Conservation (phyloP, 2,888 invertebrate species). For the Yponomeuta evonymella region DNA sequence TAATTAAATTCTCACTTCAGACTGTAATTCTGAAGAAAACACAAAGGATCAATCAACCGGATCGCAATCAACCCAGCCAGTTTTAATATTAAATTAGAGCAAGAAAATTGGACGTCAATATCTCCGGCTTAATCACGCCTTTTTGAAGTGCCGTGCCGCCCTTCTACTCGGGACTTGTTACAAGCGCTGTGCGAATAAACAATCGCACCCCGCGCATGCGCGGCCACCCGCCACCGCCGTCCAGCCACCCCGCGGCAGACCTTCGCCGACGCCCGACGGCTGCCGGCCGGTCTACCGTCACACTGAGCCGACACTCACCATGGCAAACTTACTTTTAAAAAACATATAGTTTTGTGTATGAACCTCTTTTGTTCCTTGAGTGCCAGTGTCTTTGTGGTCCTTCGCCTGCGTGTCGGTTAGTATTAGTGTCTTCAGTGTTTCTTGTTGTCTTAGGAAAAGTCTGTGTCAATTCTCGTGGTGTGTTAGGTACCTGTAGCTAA, state of each 20-base stretch:
- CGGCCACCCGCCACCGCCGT: background rate
- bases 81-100: background rate
- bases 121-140: background rate
- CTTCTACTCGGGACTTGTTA: background rate
- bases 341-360: background rate
- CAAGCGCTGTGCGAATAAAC: background rate
- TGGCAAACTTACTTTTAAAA: constrained; percentile 16
- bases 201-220: background rate
- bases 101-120: background rate
- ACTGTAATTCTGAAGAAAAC: too few species aligned
- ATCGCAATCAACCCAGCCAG: too few species aligned
- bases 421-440: background rate
- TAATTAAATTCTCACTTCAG: too few species aligned
- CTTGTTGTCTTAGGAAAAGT: background rate
- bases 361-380: background rate
- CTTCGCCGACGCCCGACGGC: background rate
- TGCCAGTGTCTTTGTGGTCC: background rate
- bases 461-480: background rate
- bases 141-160: background rate
- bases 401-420: background rate
- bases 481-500: background rate
- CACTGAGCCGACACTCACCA: background rate
- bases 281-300: background rate
- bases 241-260: background rate
- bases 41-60: too few species aligned